Base-by-base conservation (phyloP, 2,888 invertebrate species). In the Nemurella pictetii region DNA sequence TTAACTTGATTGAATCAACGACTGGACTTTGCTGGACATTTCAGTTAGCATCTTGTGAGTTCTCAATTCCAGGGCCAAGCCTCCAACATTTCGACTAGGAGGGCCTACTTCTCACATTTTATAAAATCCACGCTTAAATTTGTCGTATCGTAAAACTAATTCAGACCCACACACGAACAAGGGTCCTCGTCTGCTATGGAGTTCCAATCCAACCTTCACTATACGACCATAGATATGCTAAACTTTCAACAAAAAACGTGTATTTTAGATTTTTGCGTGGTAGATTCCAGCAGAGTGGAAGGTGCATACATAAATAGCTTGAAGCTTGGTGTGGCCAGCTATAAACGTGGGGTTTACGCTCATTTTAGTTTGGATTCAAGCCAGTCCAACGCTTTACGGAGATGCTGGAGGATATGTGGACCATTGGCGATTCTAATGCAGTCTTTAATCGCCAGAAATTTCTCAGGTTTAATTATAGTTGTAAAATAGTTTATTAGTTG, bases 401-500 rank as follows among this genome's bases (percentile, higher is more conserved):
- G 7, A 75, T 25, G 27, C 27, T 28, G 28, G 26, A 75, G 26
- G 75, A 75, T 75, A 3, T 75, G 5, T 9, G 27, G 75, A 15
- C 75, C 75, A 25, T 25, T 75, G 26, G 26, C 26, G 75, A 75
- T 27, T 20, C 28, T 26, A 75, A 75, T 27, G 28, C 75, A 28
- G 27, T 27, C 75, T 26, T 9, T 12, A 27, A 26, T 27, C 15
- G 27, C 28, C 0, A 27, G 28, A 9, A 20, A 75, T 75, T 75
- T 5, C 7, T 27, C 27, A 3, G 75, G 26, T 75, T 75, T 75
- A 75, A 75, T 75, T 28, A 75, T 15, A 26, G 75, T 26, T 75
- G 75, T 75, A 75, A 75, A 75, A 27, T 26, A 27, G 75, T 75
- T 75, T 28, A 75, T 75, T 75, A 75, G 75, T 75, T 28, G 55